Base-by-base conservation (phyloP, 2,113 vertebrate genomes). In the Pygoscelis adeliae region DNA sequence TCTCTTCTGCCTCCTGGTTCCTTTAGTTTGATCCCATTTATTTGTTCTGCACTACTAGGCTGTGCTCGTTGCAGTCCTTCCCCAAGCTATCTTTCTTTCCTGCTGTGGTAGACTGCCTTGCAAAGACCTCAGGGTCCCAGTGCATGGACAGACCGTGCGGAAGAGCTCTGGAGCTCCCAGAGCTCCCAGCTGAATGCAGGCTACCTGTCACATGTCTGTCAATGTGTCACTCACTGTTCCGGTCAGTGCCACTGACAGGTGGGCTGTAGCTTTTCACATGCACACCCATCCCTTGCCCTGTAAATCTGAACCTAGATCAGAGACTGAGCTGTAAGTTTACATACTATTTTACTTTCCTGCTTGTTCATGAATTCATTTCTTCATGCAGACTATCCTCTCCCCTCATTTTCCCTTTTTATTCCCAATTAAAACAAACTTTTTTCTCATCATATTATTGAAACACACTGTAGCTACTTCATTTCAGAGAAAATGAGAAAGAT, bases 61-160 rank as follows among this genome's bases (percentile, higher is more conserved):
- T 44, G 44, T 61, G 44, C 23, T 88, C 1, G 0, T 0, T 30
- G 34, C 18, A 62, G 42, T 58, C 42, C 36, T 89, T 55, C 32
- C 56, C 49, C 62, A 85, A 36, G 26, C 5, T n/a, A 3, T 36
- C 42, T 27, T 78, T 50, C 1, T 50, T 86, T 50, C 13, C 15
- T 42, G 52, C 56, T 63, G 38, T 5, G 3, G 49, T 4, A 71
- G n/a, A 13, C 42, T 71, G 86, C 65, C 61, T 73, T 73, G 36
- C 11, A 44, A 69, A 50, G 53, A 69, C 15, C 13, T 59, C 32
- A 21, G 32, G 11, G 27, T 69, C 47, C 30, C 42, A 29, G 29
- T 2, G 3, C 11, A 2, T 9, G 14, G 0, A 1, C 44, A 73
- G 29, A 34, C 8, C 49, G 27, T 14, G 18, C 16, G 72, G 56